Base-by-base conservation (phyloP, 2,888 invertebrate species). In the Drosophila nr. perissopoda region DNA sequence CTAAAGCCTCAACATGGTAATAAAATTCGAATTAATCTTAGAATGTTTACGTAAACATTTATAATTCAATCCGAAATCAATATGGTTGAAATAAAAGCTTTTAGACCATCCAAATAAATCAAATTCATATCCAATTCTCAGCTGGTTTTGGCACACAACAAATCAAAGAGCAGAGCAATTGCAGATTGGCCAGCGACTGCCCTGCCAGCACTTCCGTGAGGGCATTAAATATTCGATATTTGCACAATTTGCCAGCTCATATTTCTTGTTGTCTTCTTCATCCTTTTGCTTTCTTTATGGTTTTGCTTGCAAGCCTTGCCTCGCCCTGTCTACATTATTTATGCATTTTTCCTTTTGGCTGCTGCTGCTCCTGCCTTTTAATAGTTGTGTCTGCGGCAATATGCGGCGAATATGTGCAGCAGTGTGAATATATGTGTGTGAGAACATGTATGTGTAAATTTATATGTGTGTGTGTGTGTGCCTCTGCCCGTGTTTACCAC, bases 271-370 rank as follows among this genome's bases (percentile, higher is more conserved):
- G 60, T 65, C 46, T 46, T 46, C 46, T 46, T 63, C n/a, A 13
- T 61, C n/a, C 36, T 29, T 57, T 31, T 65, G 42, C 56, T 58
- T 57, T 61, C 49, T 38, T 51, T 34, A 42, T n/a, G 29, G 46
- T 52, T 58, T 56, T 54, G 51, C 66, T 59, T 67, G 63, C 76
- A 73, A 42, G 69, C 65, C 57, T 70, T 79, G 63, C 71, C 61
- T 69, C 64, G 62, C 67, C 63, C 73, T 74, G 78, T 70, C 83
- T 74, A 74, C 80, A 88, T 86, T 86, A 86, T 86, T 86, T 86
- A 88, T 86, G 88, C 83, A 86, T 86, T 86, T 88, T 88, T 74
- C 83, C 82, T 81, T 82, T 25, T 13, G 54, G 56, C 27, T 56
- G 56, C 56, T 54, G 81, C 62, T 79, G 76, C 65, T 76, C 70